Conservation (phyloP, 2,888 invertebrate genomes). For the Hoplodrina blanda region DNA sequence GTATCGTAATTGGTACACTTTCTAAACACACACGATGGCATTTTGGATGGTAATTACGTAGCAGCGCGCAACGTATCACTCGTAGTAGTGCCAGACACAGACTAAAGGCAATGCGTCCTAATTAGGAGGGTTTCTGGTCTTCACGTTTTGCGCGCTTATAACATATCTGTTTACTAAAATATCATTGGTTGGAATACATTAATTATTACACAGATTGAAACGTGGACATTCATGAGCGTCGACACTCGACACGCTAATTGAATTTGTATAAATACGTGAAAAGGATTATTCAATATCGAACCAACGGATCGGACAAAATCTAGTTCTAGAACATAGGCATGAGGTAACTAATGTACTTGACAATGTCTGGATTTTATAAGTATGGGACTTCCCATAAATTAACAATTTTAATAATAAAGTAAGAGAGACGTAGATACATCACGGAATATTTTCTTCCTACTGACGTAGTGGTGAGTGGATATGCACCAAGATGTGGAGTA, state of each 20-base stretch:
- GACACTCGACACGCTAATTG: slow-evolving; percentile 50
- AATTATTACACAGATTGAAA: slow-evolving; percentile 51
- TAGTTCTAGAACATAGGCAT: background rate
- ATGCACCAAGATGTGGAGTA: no score
- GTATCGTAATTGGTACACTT: no score
- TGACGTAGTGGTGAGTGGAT: no score
- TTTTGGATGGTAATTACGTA: no score
- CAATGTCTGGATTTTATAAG: background rate
- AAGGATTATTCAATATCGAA: slow-evolving; percentile 29
- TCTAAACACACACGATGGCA: no score
- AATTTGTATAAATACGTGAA: slow-evolving; percentile 42
- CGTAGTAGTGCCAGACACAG: no score
- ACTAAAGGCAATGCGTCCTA: no score
- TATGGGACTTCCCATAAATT: background rate
- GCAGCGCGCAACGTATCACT: no score
- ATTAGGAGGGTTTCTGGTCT: no score
- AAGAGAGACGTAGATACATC: background rate
- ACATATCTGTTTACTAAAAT: no score
- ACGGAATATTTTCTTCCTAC: background rate
- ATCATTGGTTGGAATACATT: slow-evolving; percentile 50
- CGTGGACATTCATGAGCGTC: slow-evolving; percentile 42
- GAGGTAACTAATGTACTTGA: background rate
- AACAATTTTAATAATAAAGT: no score
- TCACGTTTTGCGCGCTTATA: no score
- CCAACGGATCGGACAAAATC: background rate